Conservation (phyloP, 23 tunicate species). For the Diplosoma virens region DNA sequence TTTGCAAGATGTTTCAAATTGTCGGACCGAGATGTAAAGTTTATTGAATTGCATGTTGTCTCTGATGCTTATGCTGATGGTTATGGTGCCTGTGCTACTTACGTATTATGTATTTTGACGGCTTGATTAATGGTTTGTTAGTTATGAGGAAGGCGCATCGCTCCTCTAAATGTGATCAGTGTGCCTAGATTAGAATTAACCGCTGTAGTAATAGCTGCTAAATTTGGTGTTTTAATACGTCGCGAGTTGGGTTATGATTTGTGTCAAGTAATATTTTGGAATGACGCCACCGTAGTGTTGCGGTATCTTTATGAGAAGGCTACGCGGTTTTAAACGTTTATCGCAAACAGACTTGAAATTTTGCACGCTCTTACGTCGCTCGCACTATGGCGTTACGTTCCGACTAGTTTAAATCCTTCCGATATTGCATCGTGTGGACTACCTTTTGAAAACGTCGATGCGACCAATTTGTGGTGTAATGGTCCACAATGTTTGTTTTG, state of each 20-base stretch:
- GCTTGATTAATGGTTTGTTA: background rate
- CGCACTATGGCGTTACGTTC: constrained; percentile 25
- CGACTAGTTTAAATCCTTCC: constrained; percentile 11
- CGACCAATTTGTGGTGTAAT: constrained; percentile 28
- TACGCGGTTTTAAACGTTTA: constrained; percentile 15
- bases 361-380: constrained; percentile 15
- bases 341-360: constrained; percentile 21
- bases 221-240: background rate
- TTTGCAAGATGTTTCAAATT: constrained; percentile 28
- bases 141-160: constrained; percentile 36
- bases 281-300: constrained; percentile 37
- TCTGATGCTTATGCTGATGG: constrained; percentile 30
- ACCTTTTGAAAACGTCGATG: background rate
- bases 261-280: constrained; percentile 7
- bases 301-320: constrained; percentile 13
- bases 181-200: constrained; percentile 41
- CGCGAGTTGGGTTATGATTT: constrained; percentile 15
- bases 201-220: too few relatives aligned
- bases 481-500: constrained; percentile 16
- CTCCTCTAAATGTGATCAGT: constrained; percentile 25
- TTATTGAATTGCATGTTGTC: constrained; percentile 18
- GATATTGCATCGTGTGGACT: constrained; percentile 43
- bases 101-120: background rate
- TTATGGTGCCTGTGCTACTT: constrained; percentile 42
- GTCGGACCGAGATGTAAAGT: background rate